phyloP scores from a whole-genome alignment of 2,113 vertebrate species.

The Entomyzon cyanotis region DNA sequence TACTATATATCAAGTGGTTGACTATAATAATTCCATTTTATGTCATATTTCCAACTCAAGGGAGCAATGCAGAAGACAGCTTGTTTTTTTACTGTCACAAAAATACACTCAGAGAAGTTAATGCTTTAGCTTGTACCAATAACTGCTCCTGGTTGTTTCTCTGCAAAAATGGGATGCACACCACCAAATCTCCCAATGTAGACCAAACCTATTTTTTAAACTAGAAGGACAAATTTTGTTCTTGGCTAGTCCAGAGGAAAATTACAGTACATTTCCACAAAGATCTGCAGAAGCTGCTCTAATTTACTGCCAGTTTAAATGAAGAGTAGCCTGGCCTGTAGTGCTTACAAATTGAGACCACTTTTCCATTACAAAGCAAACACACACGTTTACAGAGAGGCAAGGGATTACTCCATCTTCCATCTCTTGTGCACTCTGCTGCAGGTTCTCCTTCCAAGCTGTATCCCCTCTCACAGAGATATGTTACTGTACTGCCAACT shows the following conservation, averaged over 20 bases:
- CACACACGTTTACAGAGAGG: constrained; percentile 91
- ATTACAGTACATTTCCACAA: not conserved
- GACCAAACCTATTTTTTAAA: not conserved
- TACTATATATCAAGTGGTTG: not conserved
- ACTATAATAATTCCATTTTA: not conserved
- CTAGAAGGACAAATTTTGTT: not conserved
- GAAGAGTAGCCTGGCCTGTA: not conserved
- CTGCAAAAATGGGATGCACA: not conserved
- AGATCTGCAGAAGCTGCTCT: not conserved
- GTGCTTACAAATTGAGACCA: not conserved
- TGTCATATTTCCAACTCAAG: not conserved
- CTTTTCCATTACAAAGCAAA: constrained; percentile 31
- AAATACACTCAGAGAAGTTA: not conserved
- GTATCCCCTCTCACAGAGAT: constrained; percentile 87
- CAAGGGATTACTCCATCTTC: constrained; percentile 83
- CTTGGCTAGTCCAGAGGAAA: not conserved
- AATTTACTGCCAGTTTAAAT: not conserved
- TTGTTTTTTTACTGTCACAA: not conserved
- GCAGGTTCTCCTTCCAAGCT: constrained; percentile 79
- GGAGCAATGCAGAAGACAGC: not conserved
- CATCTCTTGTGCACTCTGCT: constrained; percentile 81
- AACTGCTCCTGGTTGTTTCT: not conserved
- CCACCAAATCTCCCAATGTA: not conserved
- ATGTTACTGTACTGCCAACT: constrained; percentile 77
- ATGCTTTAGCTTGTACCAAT: not conserved